Evolutionary conservation across 2,888 invertebrate species (phyloP).

Genomic region (Brenthis ino): DNA sequence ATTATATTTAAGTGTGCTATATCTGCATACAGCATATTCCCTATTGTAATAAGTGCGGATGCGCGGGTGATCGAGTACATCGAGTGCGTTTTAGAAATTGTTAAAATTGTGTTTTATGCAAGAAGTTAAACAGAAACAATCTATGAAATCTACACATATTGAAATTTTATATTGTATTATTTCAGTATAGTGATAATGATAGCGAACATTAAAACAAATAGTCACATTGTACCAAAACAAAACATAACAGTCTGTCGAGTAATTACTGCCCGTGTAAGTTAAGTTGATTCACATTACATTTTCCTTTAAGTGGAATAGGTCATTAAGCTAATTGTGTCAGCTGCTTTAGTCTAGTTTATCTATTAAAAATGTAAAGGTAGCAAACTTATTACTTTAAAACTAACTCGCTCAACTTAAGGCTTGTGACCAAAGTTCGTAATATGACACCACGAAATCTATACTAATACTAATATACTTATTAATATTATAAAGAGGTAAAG

Average conservation of each 20-base stretch:
- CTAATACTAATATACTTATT: too few species aligned
- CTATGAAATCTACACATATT: too few species aligned
- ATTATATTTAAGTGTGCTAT: too few species aligned
- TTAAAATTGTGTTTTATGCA: too few species aligned
- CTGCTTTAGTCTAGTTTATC: slow-evolving; percentile 32
- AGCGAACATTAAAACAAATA: neutral
- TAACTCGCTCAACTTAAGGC: neutral
- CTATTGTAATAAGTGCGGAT: too few species aligned
- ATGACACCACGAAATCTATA: neutral
- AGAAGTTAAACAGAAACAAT: too few species aligned
- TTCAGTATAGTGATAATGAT: neutral
- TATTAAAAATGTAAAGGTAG: slow-evolving; percentile 40
- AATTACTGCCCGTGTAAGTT: slow-evolving; percentile 48
- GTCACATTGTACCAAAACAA: slow-evolving; percentile 24
- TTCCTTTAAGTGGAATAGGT: slow-evolving; percentile 48
- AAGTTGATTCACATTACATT: slow-evolving; percentile 57
- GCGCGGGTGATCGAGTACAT: too few species aligned
- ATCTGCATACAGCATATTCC: too few species aligned
- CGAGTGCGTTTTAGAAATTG: too few species aligned
- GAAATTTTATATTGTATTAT: neutral
- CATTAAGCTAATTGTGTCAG: slow-evolving; percentile 52
- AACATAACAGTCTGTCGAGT: slow-evolving; percentile 42
- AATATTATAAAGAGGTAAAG: too few species aligned
- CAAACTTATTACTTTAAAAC: slow-evolving; percentile 26
- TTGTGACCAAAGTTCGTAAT: neutral